A percentile compares a stretch with the other conserved stretches of the same genome.
phyloP scores from a whole-genome alignment of 2,113 vertebrate genomes.

The Hippocampus comes region DNA sequence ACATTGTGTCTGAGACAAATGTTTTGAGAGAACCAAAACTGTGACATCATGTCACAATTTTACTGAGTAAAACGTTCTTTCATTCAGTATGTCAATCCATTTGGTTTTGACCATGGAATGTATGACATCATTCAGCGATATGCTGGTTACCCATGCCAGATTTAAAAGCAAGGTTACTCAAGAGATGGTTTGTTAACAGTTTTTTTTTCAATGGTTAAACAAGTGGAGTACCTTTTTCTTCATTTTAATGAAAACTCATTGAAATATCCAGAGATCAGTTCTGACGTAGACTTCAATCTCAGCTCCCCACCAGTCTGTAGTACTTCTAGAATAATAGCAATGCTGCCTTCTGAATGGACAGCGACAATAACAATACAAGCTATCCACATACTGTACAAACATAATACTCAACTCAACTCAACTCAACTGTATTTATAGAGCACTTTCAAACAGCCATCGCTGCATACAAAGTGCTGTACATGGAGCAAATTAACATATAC shows the following conservation, averaged over 20 bases:
- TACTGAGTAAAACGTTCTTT: background rate
- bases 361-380: background rate
- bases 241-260: background rate
- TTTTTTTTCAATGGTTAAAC: background rate
- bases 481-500: too few species aligned
- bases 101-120: background rate
- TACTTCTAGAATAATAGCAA: background rate
- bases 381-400: background rate
- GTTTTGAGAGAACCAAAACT: background rate
- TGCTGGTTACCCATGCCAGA: background rate
- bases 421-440: too few species aligned
- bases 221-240: background rate
- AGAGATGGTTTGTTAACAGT: background rate
- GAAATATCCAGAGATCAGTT: background rate
- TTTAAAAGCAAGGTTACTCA: background rate
- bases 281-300: background rate
- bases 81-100: background rate
- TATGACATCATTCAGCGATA: background rate
- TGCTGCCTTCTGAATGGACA: background rate
- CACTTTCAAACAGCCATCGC: too few species aligned
- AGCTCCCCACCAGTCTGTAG: background rate
- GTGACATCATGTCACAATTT: background rate
- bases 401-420: too few species aligned
- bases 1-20: background rate
- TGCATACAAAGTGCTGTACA: too few species aligned